These are phyloP conservation scores for Gambusia affinis DNA, from an alignment of 2,113 vertebrate species.

Conservation along the genomic window DNA sequence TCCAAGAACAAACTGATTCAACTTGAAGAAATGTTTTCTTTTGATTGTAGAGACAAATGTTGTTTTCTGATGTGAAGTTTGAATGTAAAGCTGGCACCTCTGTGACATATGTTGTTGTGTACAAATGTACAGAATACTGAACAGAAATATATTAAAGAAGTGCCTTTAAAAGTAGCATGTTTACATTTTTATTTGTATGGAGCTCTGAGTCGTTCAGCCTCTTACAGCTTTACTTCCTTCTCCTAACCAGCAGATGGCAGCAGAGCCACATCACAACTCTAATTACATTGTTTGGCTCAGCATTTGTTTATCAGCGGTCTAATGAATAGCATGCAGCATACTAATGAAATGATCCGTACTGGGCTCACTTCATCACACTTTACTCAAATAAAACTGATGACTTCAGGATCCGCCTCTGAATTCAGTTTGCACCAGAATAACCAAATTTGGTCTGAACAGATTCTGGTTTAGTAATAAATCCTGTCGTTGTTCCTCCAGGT, in stretches of 20 bases:
- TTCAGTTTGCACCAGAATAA: neutral
- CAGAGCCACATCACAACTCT: neutral
- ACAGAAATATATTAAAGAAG: slow-evolving; percentile 86
- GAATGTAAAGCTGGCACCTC: slow-evolving; percentile 67
- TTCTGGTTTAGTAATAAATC: neutral
- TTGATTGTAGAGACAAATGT: no score
- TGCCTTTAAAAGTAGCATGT: slow-evolving; percentile 80
- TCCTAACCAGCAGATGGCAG: slow-evolving; percentile 57
- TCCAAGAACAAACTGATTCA: no score
- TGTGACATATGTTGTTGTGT: slow-evolving; percentile 85
- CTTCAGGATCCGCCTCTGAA: neutral
- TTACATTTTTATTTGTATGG: no score
- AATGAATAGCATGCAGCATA: slow-evolving; percentile 45
- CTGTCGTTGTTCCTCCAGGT: neutral
- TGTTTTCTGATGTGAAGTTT: slow-evolving; percentile 69
- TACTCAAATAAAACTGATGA: neutral
- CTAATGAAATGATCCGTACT: slow-evolving; percentile 48
- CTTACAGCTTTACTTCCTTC: slow-evolving; percentile 50
- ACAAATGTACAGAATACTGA: slow-evolving; percentile 89
- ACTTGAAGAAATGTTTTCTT: no score
- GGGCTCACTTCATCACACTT: slow-evolving; percentile 1
- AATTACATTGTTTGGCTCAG: neutral
- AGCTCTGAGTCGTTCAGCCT: slow-evolving; percentile 43
- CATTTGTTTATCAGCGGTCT: slow-evolving; percentile 47
- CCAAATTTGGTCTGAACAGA: neutral